Evolutionary conservation across 2,797 vertebrate genomes (phyloP).

Genomic region (Macropus fuliginosus): DNA sequence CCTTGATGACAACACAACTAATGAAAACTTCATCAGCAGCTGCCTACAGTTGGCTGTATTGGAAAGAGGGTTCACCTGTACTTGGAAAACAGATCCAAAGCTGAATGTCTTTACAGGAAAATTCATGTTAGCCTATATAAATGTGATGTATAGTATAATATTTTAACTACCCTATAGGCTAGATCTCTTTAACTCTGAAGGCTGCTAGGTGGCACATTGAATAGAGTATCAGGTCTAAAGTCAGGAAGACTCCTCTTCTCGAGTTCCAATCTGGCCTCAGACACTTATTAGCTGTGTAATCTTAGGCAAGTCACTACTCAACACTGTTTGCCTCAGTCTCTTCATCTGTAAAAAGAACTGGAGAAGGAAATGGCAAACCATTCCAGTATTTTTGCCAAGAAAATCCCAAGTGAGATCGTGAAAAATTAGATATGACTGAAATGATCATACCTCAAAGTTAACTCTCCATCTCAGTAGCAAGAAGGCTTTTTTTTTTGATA

Average conservation of each 20-base stretch:
- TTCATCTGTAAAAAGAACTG: background rate
- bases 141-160: accelerated
- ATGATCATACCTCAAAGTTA: background rate
- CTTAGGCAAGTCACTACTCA: background rate
- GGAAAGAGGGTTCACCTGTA: background rate
- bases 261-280: background rate
- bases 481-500: background rate
- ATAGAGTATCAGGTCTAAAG: background rate
- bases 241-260: background rate
- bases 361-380: no score
- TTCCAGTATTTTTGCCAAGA: no score
- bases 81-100: background rate
- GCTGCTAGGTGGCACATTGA: background rate
- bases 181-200: background rate
- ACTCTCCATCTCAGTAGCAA: background rate
- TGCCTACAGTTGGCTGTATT: accelerated
- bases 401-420: no score
- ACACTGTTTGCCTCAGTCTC: background rate
- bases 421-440: background rate
- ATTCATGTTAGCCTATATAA: background rate
- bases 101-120: background rate
- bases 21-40: background rate
- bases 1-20: background rate
- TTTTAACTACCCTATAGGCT: background rate
- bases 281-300: background rate